Evolutionary conservation across 2,888 invertebrate genomes (phyloP).

Genomic region (Idaea biselata): DNA sequence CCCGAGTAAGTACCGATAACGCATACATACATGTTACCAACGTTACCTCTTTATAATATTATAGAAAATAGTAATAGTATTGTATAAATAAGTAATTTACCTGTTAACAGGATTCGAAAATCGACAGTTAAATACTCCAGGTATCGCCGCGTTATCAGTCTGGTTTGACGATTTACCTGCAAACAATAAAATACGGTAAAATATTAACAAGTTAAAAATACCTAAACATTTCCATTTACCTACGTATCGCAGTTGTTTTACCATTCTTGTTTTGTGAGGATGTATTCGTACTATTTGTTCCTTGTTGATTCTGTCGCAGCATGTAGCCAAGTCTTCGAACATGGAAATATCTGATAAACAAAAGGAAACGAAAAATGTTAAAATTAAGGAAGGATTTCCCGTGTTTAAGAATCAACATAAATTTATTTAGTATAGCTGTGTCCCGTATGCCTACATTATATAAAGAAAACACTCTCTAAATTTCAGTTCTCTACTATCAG

Average conservation of each 20-base stretch:
- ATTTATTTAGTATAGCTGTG: no score
- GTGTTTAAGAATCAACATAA: no score
- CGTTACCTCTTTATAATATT: no score
- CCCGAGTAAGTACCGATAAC: neutral
- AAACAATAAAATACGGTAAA: slow-evolving; percentile 7
- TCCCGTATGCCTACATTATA: no score
- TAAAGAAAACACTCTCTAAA: no score
- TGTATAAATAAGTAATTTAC: slow-evolving; percentile 39
- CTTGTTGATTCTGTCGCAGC: slow-evolving; percentile 76
- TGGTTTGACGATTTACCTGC: slow-evolving; percentile 56
- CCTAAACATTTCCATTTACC: no score
- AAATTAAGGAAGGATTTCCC: neutral
- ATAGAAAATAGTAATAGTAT: no score
- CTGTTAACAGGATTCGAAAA: slow-evolving; percentile 87
- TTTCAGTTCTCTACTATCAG: no score
- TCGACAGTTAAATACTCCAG: slow-evolving; percentile 94
- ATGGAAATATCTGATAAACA: slow-evolving; percentile 86
- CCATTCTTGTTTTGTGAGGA: slow-evolving; percentile 68
- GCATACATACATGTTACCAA: no score
- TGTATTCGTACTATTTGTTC: slow-evolving; percentile 67
- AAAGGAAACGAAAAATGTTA: neutral
- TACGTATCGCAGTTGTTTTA: slow-evolving; percentile 24
- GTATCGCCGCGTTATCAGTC: slow-evolving; percentile 77
- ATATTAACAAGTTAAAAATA: neutral
- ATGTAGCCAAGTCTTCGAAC: slow-evolving; percentile 87